Evolutionary conservation across 2,888 invertebrate species (phyloP).

Genomic region (Scaptomyza parva): DNA sequence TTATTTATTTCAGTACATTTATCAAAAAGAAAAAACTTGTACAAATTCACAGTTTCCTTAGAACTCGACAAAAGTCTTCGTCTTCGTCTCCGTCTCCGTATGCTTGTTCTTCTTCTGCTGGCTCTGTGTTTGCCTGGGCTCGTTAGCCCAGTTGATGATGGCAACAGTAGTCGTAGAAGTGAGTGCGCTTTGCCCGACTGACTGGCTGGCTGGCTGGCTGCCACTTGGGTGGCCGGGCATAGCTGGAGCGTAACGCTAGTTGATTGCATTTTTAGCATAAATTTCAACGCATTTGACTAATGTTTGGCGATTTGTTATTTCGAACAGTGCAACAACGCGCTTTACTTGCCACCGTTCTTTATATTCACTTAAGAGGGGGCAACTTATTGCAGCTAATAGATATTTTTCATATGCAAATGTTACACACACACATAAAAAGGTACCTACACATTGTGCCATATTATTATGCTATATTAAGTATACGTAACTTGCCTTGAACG

Average conservation of each 20-base stretch:
- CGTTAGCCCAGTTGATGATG: constrained; percentile 51
- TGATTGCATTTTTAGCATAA: constrained; percentile 79
- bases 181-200: constrained; percentile 31
- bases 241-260: constrained; percentile 69
- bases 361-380: constrained; percentile 40
- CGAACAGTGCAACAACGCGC: constrained; percentile 32
- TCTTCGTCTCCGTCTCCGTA: not conserved
- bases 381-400: constrained; percentile 58
- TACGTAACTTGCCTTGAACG: constrained; percentile 46
- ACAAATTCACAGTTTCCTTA: constrained; percentile 69
- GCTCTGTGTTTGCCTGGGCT: constrained; percentile 10
- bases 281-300: constrained; percentile 80
- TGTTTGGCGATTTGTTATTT: constrained; percentile 72
- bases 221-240: constrained; percentile 67
- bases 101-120: not conserved
- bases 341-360: constrained; percentile 45
- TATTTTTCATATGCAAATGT: constrained; percentile 63
- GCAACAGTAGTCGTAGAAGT: constrained; percentile 1
- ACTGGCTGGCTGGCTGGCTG: constrained; percentile 29
- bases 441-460: constrained; percentile 5
- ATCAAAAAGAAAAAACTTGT: constrained; percentile 69
- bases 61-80: constrained; percentile 32
- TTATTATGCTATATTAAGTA: constrained; percentile 58
- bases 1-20: constrained; percentile 71
- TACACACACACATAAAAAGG: constrained; percentile 10